phyloP scores from a whole-genome alignment of 2,797 vertebrate species.

The Gallinago nigripennis region DNA sequence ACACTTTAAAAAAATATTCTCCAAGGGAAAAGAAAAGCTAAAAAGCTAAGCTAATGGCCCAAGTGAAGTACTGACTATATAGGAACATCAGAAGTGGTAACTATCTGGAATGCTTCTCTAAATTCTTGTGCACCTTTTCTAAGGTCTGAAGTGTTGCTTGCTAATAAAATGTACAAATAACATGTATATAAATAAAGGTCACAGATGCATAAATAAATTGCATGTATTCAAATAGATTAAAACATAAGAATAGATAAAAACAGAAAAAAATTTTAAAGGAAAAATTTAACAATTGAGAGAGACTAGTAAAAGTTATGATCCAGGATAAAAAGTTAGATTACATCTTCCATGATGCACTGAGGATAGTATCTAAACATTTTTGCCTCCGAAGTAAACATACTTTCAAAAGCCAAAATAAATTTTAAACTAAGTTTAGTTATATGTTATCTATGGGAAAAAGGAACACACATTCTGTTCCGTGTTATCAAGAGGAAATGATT shows the following conservation, averaged over 20 bases:
- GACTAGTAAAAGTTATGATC: not conserved
- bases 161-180: not conserved
- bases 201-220: not conserved
- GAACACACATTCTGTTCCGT: not conserved
- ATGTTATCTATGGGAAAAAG: not conserved
- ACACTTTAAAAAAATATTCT: not conserved
- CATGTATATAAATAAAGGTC: not conserved
- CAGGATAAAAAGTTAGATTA: not conserved
- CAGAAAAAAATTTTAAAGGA: not conserved
- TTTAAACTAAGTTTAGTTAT: not conserved
- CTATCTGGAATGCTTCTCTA: not conserved
- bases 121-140: not conserved
- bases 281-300: not conserved
- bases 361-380: not conserved
- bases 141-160: not conserved
- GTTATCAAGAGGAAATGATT: not conserved
- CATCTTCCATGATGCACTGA: not conserved
- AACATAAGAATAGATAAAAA: not conserved
- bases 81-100: not conserved
- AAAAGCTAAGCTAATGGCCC: not conserved
- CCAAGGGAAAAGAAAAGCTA: not conserved
- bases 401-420: not conserved
- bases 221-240: not conserved
- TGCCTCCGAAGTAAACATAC: not conserved
- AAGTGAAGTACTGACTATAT: not conserved